Base-by-base conservation (phyloP, 2,888 invertebrate species). In the Gerris lacustris region DNA sequence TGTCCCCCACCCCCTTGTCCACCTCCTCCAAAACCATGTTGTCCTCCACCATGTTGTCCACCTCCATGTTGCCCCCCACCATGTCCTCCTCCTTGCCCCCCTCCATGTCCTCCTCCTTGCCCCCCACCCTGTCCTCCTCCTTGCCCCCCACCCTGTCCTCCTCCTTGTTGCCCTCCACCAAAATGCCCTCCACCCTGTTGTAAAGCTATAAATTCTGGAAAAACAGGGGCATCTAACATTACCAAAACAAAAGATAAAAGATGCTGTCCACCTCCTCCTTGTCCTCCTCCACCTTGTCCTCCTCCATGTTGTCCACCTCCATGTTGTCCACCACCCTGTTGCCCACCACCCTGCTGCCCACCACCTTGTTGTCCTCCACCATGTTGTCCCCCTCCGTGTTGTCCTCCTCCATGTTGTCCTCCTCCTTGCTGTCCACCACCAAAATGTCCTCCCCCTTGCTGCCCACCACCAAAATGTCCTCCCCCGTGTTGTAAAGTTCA, bases 81-180 rank as follows among this genome's bases (percentile, higher is more conserved):
- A 6, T 15, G 15, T 7, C 43, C 31, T 18, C 67, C 67, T 6
- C 67, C 67, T 44, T 43, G 6, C 6, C 7, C 7, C 9, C 9
- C 7, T 17, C 11, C 11, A 7, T 17, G 7, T 11, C 66, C 66
- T 66, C 15, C 9, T 55, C 15, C n/a, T n/a, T n/a, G n/a, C n/a
- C n/a, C n/a, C n/a, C n/a, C n/a, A n/a, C n/a, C 11, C 17, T 17
- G 11, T 66, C 66, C 66, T 18, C 64, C 64, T n/a, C 17, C 64
- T 9, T 31, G 18, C 31, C 17, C 15, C 18, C 64, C 64, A n/a
- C 64, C 64, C 11, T 17, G n/a, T 64, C 64, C 64, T n/a, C 17
- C 64, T 64, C 64, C 64, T 9, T 64, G 64, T 64, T 55, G 55
- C 55, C 55, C 55, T 55, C 64, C 64, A 64, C 64, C 62, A 15